Conservation (phyloP, 2,113 vertebrate genomes). For the Setophaga petechia region DNA sequence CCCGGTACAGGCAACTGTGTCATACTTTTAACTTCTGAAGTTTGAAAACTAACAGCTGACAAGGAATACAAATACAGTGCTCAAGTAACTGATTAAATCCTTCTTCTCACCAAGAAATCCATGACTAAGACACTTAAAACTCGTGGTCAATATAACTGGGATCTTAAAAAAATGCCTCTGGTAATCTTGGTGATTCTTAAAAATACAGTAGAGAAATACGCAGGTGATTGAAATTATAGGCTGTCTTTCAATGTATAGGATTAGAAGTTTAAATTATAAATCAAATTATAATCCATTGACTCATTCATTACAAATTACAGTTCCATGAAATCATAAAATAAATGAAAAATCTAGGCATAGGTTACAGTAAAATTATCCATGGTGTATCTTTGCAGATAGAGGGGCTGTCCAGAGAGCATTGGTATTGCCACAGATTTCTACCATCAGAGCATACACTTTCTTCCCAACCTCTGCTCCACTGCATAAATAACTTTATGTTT, state of each 20-base stretch:
- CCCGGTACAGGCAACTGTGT: background rate
- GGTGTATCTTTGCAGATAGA: background rate
- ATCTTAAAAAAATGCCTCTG: background rate
- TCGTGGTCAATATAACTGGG: background rate
- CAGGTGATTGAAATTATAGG: background rate
- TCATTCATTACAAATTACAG: background rate
- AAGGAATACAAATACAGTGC: background rate
- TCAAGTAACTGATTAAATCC: background rate
- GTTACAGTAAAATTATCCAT: background rate
- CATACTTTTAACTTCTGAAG: background rate
- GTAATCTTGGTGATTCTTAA: background rate
- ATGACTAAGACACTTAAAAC: background rate
- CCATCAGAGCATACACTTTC: background rate
- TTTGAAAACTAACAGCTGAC: slow-evolving; percentile 1
- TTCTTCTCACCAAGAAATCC: background rate
- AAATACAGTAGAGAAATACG: background rate
- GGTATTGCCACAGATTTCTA: background rate
- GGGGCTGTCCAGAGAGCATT: background rate
- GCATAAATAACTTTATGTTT: background rate
- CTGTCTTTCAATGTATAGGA: background rate
- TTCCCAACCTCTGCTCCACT: background rate
- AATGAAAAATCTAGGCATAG: background rate
- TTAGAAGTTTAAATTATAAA: background rate
- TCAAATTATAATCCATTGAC: background rate
- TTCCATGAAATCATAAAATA: background rate